Percentiles rank a stretch among this genome's conserved stretches.
Evolutionary conservation across 1,140 invertebrate species (phyloP).

Genomic region (Meloidogyne hapla): DNA sequence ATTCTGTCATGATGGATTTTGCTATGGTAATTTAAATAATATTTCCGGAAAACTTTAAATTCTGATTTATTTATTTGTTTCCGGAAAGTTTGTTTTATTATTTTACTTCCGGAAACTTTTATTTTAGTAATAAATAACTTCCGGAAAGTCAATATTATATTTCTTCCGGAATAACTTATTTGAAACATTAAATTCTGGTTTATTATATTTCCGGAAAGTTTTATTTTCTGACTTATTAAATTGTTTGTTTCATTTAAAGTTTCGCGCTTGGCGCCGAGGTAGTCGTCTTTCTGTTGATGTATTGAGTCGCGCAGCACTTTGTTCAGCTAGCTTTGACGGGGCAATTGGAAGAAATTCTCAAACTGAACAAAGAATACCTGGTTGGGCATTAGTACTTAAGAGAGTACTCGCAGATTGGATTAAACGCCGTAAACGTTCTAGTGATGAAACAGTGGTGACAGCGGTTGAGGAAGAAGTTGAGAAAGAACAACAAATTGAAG

Average conservation of each 20-base stretch:
- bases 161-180: too few species aligned
- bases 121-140: too few species aligned
- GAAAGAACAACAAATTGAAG: background rate
- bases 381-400: constrained; percentile 14
- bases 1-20: constrained; percentile 1
- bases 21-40: background rate
- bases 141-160: too few species aligned
- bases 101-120: too few species aligned
- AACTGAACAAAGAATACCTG: background rate
- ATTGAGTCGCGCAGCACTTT: background rate
- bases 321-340: background rate
- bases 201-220: background rate
- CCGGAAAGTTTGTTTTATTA: too few species aligned
- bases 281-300: constrained; percentile 18
- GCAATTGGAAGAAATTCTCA: background rate
- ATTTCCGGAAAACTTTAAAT: too few species aligned
- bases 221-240: background rate
- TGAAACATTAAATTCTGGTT: too few species aligned
- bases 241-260: constrained; percentile 3
- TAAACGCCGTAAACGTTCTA: background rate
- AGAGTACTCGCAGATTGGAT: background rate
- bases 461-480: background rate
- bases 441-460: background rate
- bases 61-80: too few species aligned
- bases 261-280: constrained; percentile 28